Conservation (phyloP, 2,797 vertebrate species). For the Chloroceryle amazona region DNA sequence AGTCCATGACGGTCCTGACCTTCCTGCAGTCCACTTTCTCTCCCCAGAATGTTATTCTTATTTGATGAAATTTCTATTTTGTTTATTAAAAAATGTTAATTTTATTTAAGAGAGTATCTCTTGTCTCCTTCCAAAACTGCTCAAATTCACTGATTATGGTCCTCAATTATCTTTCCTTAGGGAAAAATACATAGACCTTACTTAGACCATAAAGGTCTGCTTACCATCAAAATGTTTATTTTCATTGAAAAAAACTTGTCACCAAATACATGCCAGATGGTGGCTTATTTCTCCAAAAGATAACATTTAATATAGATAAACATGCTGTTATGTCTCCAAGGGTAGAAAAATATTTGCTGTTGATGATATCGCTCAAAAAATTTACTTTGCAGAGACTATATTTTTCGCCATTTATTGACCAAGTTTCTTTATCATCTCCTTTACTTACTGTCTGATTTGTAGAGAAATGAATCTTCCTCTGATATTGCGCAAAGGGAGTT, state of each 20-base stretch:
- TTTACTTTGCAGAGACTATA: not conserved
- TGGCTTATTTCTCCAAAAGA: not conserved
- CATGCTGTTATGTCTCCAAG: not conserved
- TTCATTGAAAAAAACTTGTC: not conserved
- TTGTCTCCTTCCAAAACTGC: not conserved
- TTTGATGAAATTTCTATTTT: not conserved
- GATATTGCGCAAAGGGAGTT: not conserved
- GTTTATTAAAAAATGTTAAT: not conserved
- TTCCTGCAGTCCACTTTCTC: not conserved
- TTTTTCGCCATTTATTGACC: not conserved
- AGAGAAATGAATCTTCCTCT: not conserved
- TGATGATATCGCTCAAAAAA: not conserved
- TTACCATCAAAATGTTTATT: not conserved
- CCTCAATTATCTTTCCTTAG: not conserved
- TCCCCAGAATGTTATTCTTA: not conserved
- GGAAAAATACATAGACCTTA: not conserved
- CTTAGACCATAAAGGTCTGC: not conserved
- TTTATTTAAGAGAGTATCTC: not conserved
- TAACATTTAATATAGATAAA: not conserved
- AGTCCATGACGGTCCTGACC: not conserved
- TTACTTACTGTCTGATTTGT: not conserved
- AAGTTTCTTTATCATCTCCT: not conserved
- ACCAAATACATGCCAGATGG: not conserved
- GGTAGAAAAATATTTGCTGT: not conserved
- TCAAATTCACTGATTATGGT: not conserved